Conservation (phyloP, 2,888 invertebrate species). For the Lithodes maja region DNA sequence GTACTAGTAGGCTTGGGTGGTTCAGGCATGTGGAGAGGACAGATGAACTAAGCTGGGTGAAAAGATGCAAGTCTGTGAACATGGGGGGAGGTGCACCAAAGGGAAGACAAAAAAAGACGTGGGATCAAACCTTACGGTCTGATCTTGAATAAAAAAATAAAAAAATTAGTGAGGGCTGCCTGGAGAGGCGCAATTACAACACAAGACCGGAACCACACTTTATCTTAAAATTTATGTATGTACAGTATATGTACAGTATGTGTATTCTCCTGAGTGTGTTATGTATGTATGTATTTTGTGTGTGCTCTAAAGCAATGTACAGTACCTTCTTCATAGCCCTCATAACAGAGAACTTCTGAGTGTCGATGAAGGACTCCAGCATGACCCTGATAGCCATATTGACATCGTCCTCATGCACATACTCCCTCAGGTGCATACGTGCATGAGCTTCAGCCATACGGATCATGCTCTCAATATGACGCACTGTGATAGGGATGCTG, state of each 20-base stretch:
- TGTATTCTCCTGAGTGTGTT: background rate
- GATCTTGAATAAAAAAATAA: no score
- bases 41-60: no score
- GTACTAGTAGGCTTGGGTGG: no score
- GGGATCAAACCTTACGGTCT: no score
- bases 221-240: no score
- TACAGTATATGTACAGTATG: no score
- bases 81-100: no score
- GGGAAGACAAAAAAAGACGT: no score
- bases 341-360: slow-evolving; percentile 99
- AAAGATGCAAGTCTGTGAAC: no score
- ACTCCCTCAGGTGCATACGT: slow-evolving; percentile 93
- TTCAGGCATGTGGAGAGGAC: no score
- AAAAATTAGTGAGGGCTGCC: background rate
- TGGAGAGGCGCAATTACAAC: background rate
- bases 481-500: slow-evolving; percentile 97
- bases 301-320: no score
- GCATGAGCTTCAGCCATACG: slow-evolving; percentile 98
- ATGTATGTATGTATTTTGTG: no score
- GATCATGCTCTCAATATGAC: slow-evolving; percentile 98
- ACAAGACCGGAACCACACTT: background rate
- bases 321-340: slow-evolving; percentile 91
- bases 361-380: slow-evolving; percentile 98
- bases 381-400: slow-evolving; percentile 98
- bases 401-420: slow-evolving; percentile 94